Evolutionary conservation across 2,113 vertebrate genomes (phyloP).

Genomic region (Mystacornis crossleyi): DNA sequence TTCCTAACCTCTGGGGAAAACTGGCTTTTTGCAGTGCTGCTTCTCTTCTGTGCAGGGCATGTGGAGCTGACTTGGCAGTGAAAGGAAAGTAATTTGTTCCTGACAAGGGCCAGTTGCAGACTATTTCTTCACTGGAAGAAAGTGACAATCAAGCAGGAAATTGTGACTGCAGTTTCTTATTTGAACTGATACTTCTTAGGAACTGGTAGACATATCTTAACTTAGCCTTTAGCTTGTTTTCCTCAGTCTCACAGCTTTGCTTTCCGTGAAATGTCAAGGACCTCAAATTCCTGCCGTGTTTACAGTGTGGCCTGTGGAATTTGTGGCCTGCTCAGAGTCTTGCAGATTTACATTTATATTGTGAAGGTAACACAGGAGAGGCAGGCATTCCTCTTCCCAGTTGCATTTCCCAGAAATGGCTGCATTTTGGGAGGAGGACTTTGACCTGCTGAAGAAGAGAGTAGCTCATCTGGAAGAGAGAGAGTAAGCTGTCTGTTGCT

Average conservation of each 20-base stretch:
- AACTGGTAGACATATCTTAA: slow-evolving; percentile 43
- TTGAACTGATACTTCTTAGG: slow-evolving; percentile 51
- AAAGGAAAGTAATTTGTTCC: slow-evolving; percentile 63
- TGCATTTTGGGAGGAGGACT: not conserved
- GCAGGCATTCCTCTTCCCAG: not conserved
- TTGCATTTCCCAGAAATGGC: not conserved
- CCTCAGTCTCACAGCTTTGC: not conserved
- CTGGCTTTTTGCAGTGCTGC: slow-evolving; percentile 15
- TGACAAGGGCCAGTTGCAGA: slow-evolving; percentile 67
- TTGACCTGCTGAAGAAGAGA: not conserved
- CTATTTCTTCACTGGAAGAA: slow-evolving; percentile 67
- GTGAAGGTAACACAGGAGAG: not conserved
- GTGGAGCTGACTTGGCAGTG: slow-evolving; percentile 40
- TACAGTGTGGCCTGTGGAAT: slow-evolving; percentile 16
- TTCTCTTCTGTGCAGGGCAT: not conserved
- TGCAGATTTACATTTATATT: not conserved
- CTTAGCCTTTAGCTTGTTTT: slow-evolving; percentile 54
- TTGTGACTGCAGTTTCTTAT: slow-evolving; percentile 34
- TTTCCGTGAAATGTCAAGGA: slow-evolving; percentile 25
- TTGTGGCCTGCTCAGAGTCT: not conserved
- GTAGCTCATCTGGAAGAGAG: not conserved
- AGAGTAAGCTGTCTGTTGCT: not conserved
- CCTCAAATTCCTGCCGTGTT: not conserved
- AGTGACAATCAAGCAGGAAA: slow-evolving; percentile 59
- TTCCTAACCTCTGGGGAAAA: slow-evolving; percentile 29